Conservation (phyloP, 1,140 invertebrate genomes). For the Octopus bimaculoides region DNA sequence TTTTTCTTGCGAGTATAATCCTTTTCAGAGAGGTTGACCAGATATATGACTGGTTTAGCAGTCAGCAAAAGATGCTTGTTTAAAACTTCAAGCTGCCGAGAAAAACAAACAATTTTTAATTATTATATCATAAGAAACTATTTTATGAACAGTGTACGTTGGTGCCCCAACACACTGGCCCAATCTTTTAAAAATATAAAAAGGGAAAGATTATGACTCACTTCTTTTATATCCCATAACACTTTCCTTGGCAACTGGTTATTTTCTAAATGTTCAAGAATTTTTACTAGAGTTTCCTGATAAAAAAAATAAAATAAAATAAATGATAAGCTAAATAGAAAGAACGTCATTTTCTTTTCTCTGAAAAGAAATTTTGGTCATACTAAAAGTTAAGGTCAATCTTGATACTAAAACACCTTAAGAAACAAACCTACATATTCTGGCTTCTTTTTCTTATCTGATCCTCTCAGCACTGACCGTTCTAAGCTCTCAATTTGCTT, state of each 20-base stretch:
- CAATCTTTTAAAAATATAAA: neutral
- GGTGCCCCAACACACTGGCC: neutral
- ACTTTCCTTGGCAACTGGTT: conserved; percentile 91
- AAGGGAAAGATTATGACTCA: conserved; percentile 60
- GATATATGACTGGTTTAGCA: conserved; percentile 96
- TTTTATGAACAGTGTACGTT: too few relatives aligned
- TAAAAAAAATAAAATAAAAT: conserved; percentile 43
- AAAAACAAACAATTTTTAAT: conserved; percentile 15
- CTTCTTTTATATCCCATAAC: conserved; percentile 91
- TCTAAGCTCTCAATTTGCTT: conserved; percentile 84
- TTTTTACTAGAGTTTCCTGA: conserved; percentile 83
- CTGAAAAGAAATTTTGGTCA: neutral
- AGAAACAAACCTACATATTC: conserved; percentile 77
- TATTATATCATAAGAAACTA: too few relatives aligned
- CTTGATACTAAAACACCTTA: neutral
- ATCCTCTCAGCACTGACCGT: conserved; percentile 78
- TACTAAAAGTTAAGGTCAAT: neutral
- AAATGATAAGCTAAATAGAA: neutral
- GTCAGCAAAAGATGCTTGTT: conserved; percentile 97
- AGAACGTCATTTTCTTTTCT: neutral
- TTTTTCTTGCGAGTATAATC: conserved; percentile 99
- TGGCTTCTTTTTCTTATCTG: conserved; percentile 94
- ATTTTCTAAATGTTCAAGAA: conserved; percentile 83
- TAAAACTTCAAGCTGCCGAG: conserved; percentile 84
- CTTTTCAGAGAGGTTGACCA: conserved; percentile 96